Evolutionary conservation across 2,113 vertebrate species (phyloP).

Genomic region (Oxygymnocypris stewartii): DNA sequence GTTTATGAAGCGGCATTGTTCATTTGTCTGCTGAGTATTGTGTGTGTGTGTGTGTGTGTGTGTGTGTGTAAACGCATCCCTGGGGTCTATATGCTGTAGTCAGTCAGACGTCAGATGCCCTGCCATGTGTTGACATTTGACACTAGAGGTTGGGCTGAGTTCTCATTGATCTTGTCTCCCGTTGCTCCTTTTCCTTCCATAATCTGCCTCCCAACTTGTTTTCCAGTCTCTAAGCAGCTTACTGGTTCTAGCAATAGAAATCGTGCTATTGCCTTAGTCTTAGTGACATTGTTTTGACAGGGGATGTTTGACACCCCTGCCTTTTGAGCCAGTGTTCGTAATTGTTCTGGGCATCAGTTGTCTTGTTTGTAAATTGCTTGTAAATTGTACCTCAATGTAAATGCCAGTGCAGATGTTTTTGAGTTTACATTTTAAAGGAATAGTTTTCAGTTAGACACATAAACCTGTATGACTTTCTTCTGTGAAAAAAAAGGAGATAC

Average conservation of each 20-base stretch:
- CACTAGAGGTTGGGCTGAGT: slow-evolving; percentile 28
- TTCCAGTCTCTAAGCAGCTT: slow-evolving; percentile 46
- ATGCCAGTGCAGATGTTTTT: background rate
- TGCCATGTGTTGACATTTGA: slow-evolving; percentile 50
- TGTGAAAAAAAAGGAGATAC: background rate
- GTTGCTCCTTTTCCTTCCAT: slow-evolving; percentile 41
- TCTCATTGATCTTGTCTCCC: slow-evolving; percentile 37
- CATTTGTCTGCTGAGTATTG: background rate
- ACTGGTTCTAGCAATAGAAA: slow-evolving; percentile 15
- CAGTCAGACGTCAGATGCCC: slow-evolving; percentile 28
- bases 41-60: no score
- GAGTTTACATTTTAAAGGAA: background rate
- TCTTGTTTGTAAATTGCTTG: background rate
- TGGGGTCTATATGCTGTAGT: slow-evolving; percentile 29
- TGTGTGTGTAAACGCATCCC: slow-evolving; percentile 5
- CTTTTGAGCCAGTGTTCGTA: slow-evolving; percentile 17
- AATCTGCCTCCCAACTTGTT: slow-evolving; percentile 44
- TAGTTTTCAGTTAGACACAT: background rate
- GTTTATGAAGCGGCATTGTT: background rate
- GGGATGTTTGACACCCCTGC: slow-evolving; percentile 33
- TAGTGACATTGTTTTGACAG: slow-evolving; percentile 19
- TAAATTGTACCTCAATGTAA: background rate
- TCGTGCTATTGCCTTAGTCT: slow-evolving; percentile 5
- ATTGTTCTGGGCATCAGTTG: slow-evolving; percentile 36
- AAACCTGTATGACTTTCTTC: background rate